Evolutionary conservation across 2,888 invertebrate genomes (phyloP).

Genomic region (Criorhina ranunculi): DNA sequence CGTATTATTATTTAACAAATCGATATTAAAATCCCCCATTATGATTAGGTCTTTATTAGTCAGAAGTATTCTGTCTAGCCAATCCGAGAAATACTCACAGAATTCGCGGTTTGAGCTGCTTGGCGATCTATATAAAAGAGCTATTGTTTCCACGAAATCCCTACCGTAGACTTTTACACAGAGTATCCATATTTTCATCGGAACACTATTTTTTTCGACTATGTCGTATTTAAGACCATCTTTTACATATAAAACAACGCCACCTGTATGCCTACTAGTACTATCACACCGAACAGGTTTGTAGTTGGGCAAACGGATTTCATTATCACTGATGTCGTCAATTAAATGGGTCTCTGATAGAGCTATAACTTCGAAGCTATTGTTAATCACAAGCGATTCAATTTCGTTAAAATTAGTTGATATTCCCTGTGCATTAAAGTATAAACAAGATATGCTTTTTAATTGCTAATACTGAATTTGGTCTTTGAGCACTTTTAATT

Average conservation of each 20-base stretch:
- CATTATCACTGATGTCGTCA: neutral
- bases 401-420: neutral
- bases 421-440: neutral
- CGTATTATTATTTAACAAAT: no score
- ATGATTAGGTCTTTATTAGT: no score
- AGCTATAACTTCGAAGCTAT: neutral
- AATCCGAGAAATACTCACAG: no score
- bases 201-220: neutral
- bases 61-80: no score
- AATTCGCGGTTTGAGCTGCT: no score
- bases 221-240: neutral
- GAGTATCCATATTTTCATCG: neutral
- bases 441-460: neutral
- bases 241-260: neutral
- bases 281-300: neutral
- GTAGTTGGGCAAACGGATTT: neutral
- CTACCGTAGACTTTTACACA: neutral
- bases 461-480: no score
- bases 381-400: neutral
- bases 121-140: no score
- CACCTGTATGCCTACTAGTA: neutral
- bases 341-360: neutral
- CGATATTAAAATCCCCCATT: no score
- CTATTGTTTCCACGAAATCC: no score
- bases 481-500: no score